Evolutionary conservation across 2,113 vertebrate species (phyloP).

Genomic region (Ophthalmolycus amberensis): DNA sequence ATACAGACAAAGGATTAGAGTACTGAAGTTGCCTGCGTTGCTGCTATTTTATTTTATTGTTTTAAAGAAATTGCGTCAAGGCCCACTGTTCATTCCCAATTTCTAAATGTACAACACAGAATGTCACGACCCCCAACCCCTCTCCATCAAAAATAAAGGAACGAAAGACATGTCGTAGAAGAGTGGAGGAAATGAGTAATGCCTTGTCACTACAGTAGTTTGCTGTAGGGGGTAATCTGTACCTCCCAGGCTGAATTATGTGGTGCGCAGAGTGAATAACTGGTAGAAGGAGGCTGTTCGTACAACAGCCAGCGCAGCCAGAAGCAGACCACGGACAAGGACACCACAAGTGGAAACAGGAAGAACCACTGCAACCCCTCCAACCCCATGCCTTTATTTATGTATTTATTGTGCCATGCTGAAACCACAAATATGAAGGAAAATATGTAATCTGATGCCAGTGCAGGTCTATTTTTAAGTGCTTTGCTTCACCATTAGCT

Average conservation of each 20-base stretch:
- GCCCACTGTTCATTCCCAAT: background rate
- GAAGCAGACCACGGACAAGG: slow-evolving; percentile 68
- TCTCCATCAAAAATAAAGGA: slow-evolving; percentile 33
- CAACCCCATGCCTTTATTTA: slow-evolving; percentile 72
- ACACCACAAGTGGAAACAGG: slow-evolving; percentile 82
- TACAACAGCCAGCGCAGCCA: slow-evolving; percentile 61
- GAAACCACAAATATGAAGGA: slow-evolving; percentile 76
- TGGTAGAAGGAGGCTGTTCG: slow-evolving; percentile 54
- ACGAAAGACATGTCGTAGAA: slow-evolving; percentile 50
- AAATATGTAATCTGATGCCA: slow-evolving; percentile 65
- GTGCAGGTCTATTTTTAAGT: slow-evolving; percentile 57
- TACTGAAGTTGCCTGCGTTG: background rate
- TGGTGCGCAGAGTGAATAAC: slow-evolving; percentile 61
- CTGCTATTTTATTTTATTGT: slow-evolving; percentile 4
- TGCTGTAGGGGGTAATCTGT: slow-evolving; percentile 51
- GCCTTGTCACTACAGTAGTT: slow-evolving; percentile 39
- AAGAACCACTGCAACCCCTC: slow-evolving; percentile 65
- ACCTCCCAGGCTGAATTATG: slow-evolving; percentile 72
- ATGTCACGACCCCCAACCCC: slow-evolving; percentile 28
- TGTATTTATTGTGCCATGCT: slow-evolving; percentile 68
- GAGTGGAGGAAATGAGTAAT: slow-evolving; percentile 70
- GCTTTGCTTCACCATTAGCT: slow-evolving; percentile 41
- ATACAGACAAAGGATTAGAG: slow-evolving; percentile 23
- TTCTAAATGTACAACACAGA: slow-evolving; percentile 12
- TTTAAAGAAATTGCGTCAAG: slow-evolving; percentile 2